Base-by-base conservation (phyloP, 2,113 vertebrate species). In the Xiphorhynchus elegans region DNA sequence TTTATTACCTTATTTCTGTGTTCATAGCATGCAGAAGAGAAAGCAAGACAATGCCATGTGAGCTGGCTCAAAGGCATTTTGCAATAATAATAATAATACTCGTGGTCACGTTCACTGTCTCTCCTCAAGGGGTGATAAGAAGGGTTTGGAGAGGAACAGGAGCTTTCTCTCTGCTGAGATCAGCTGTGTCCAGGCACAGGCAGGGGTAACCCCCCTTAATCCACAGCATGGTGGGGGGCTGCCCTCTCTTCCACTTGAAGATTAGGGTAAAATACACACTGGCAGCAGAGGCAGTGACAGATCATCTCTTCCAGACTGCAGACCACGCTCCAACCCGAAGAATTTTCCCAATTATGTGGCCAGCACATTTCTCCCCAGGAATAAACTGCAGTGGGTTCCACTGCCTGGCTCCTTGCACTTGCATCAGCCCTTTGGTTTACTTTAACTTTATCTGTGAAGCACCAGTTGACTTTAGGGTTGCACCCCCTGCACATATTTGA, bases 401-500 rank as follows among this genome's bases (percentile, higher is more conserved):
- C 62, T 84, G 58, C 64, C 62, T 82, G 66, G 26, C 23, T 72
- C 62, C 70, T 64, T 64, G 78, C 18, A 63, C 39, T 76, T 55
- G n/a, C 29, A 91, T 56, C n/a, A 91, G 44, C 29, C 21, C 19
- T 76, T 73, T 46, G 25, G 78, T 94, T 95, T 96, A 87, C 47
- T 95, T 84, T 89, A 81, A 67, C 18, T 42, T 87, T 95, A 87
- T 93, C 93, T 87, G 7, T 11, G 33, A 79, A 91, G 40, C 53
- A 58, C 79, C 37, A 33, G 53, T 82, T 94, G 92, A 86, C 46
- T 85, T 94, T 35, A 77, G 18, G 23, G 31, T 66, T 91, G 52
- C 17, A 63, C 87, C 10, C 46, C 37, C 37, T 37, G 37, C 37
- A 37, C 37, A 37, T 37, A 37, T 37, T 37, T 37, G 37, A 37